Evolutionary conservation across 2,888 invertebrate genomes (phyloP).

Genomic region (Orthosia incerta): DNA sequence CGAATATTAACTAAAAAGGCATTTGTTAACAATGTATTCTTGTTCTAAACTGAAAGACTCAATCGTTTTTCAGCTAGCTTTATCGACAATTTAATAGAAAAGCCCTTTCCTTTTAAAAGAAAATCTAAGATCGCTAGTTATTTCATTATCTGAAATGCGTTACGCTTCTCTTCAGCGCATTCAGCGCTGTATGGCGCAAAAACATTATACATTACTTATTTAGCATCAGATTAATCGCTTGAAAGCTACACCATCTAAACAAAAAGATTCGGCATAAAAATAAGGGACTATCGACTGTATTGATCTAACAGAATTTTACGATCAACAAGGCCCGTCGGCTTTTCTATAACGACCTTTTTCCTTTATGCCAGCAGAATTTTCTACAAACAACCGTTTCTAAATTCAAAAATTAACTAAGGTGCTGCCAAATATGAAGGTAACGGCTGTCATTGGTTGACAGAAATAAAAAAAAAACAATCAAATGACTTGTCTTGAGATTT

Average conservation of each 20-base stretch:
- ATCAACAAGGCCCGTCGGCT: conserved; percentile 35
- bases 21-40: background rate
- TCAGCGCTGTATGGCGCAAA: conserved; percentile 12
- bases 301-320: conserved; percentile 21
- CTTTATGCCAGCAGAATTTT: background rate
- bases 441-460: background rate
- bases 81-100: background rate
- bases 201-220: conserved; percentile 15
- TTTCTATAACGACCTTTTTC: conserved; percentile 7
- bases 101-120: too few relatives aligned
- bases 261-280: background rate
- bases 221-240: conserved; percentile 14
- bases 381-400: too few relatives aligned
- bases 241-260: conserved; percentile 5
- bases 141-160: conserved; percentile 19
- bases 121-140: background rate
- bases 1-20: background rate
- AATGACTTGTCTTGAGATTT: background rate
- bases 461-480: background rate
- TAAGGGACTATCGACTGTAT: conserved; percentile 1
- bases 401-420: background rate
- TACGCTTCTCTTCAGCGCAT: conserved; percentile 7
- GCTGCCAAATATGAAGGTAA: background rate
- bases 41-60: background rate
- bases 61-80: background rate